Evolutionary conservation across 2,113 vertebrate species (phyloP).

Genomic region (Gymnogyps californianus): DNA sequence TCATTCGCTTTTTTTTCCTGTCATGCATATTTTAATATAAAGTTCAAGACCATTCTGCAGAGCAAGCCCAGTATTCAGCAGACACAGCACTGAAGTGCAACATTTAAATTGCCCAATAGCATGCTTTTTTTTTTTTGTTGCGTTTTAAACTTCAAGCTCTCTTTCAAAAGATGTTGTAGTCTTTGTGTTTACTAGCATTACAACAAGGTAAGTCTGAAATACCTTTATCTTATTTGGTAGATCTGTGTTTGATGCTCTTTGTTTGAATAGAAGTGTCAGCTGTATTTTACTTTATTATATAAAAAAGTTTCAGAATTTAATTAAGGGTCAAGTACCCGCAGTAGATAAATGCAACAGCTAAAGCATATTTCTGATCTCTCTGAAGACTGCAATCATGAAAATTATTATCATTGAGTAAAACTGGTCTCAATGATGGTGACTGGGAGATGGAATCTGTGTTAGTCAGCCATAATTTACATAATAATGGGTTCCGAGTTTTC

Average conservation of each 20-base stretch:
- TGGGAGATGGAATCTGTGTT: constrained; percentile 86
- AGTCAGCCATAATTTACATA: constrained; percentile 91
- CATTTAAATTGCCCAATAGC: constrained; percentile 36
- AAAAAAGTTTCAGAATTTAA: constrained; percentile 88
- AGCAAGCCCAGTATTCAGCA: constrained; percentile 40
- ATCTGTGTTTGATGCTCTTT: constrained; percentile 73
- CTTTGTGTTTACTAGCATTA: constrained; percentile 69
- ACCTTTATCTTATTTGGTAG: constrained; percentile 77
- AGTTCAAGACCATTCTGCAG: constrained; percentile 51
- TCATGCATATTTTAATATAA: constrained; percentile 51
- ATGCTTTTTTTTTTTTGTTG: background rate
- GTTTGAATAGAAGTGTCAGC: constrained; percentile 81
- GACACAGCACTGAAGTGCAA: background rate
- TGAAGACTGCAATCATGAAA: constrained; percentile 92
- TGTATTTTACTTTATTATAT: constrained; percentile 87
- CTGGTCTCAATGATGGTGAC: constrained; percentile 82
- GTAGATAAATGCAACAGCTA: constrained; percentile 85
- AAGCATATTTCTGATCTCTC: constrained; percentile 82
- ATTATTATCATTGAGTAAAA: constrained; percentile 89
- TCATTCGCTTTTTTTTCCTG: constrained; percentile 15
- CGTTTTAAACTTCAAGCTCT: constrained; percentile 54
- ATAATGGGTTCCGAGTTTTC: constrained; percentile 91
- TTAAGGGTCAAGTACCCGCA: constrained; percentile 86
- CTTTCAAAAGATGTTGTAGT: constrained; percentile 54
- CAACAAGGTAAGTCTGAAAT: constrained; percentile 75